Evolutionary conservation across 2,888 invertebrate species (phyloP), one percentile per base, ranked within the genome.

Genomic region (Ceramica pisi): DNA sequence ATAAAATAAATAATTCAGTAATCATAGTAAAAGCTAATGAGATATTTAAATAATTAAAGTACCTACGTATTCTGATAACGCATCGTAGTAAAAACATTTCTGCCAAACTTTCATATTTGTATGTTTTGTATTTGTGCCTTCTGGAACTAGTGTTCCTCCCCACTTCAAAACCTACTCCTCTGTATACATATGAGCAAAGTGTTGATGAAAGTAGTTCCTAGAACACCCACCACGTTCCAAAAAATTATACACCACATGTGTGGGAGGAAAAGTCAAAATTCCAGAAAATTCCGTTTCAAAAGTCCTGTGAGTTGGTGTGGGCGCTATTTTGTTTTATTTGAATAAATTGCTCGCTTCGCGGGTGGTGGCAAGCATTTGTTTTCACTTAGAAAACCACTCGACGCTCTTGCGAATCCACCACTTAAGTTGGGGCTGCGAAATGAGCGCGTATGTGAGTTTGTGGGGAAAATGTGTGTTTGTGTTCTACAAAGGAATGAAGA

Each of bases 361-460:
- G 83, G 82, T 81, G 87, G 89, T 86, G 86, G 89, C 79, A 83
- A 87, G 90, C 92, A 91, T 92, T 92, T 91, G 91, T 92, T 92
- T 91, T 91, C 90, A 90, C 91, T 91, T 91, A 90, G 90, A 89
- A 88, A 90, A 86, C 87, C 89, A 88, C 89, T 89, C 88, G 86
- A 81, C 86, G 87, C 85, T 75, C 81, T 85, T 72, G 70, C 62
- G 81, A 78, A 83, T 86, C 84, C 72, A 78, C 82, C 86, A 88
- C 86, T 89, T 87, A 82, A 75, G 73, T 68, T 75, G 67, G 38
- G 73, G 85, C 80, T 61, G 62, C 59, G 31, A 79, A 85, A 69
- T 46, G 6, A 76, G 88, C 81, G 83, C 67, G 9, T 26, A 10
- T 19, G 16, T 38, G 16, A 61, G 51, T 16, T 61, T 66, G n/a